Conservation (phyloP, 2,888 invertebrate genomes). For the Agriopis aurantiaria region DNA sequence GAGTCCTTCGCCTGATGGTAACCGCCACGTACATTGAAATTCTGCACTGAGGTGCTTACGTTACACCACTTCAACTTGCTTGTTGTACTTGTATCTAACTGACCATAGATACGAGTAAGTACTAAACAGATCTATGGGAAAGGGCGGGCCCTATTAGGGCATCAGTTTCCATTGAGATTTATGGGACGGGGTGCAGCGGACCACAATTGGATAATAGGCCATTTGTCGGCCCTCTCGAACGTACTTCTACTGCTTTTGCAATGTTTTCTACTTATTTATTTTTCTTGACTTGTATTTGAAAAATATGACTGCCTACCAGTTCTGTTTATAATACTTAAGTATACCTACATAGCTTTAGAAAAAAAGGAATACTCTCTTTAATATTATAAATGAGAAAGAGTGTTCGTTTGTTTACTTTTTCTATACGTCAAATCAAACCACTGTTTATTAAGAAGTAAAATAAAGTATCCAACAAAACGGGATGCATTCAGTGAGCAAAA, state of each 20-base stretch:
- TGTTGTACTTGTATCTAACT: neutral
- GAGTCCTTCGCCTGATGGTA: too few relatives aligned
- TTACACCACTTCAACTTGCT: too few relatives aligned
- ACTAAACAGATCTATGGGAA: constrained; percentile 39
- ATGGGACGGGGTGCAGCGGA: constrained; percentile 50
- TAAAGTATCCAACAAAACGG: too few relatives aligned
- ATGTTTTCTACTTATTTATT: constrained; percentile 30
- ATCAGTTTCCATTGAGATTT: constrained; percentile 59
- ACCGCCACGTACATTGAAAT: too few relatives aligned
- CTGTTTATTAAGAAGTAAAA: too few relatives aligned
- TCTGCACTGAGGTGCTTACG: too few relatives aligned
- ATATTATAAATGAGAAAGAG: too few relatives aligned
- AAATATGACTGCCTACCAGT: neutral
- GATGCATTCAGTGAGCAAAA: too few relatives aligned
- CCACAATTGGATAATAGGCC: constrained; percentile 48
- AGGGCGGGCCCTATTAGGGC: constrained; percentile 50
- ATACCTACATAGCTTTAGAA: too few relatives aligned
- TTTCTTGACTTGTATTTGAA: neutral
- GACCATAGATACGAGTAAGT: neutral
- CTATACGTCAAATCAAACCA: too few relatives aligned
- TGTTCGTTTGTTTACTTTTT: neutral
- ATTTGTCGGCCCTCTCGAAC: constrained; percentile 3
- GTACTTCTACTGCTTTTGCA: constrained; percentile 34
- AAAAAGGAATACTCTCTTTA: too few relatives aligned
- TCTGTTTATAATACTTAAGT: neutral